phyloP scores from a whole-genome alignment of 2,888 invertebrate species.

The Teinopalpus imperialis region DNA sequence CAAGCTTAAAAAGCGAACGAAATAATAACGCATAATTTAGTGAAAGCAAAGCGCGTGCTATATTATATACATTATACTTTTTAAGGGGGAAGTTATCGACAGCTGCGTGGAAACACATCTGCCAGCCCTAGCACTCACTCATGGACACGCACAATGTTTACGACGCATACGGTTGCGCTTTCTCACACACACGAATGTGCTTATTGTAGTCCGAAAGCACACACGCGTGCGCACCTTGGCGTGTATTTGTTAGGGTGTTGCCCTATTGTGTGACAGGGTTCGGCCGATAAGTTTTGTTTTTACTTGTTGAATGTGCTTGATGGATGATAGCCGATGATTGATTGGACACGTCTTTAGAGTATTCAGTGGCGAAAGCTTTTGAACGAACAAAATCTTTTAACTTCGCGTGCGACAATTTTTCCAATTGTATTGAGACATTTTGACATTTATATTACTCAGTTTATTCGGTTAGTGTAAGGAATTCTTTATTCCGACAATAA shows the following conservation, averaged over 20 bases:
- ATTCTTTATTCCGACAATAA: neutral
- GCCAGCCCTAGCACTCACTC: slow-evolving; percentile 60
- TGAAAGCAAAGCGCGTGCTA: slow-evolving; percentile 77
- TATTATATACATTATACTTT: slow-evolving; percentile 56
- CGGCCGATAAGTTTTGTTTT: slow-evolving; percentile 74
- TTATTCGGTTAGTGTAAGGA: neutral
- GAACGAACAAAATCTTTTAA: slow-evolving; percentile 38
- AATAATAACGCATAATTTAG: slow-evolving; percentile 77
- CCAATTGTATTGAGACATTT: slow-evolving; percentile 19
- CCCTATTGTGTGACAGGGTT: slow-evolving; percentile 57
- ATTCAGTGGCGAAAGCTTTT: slow-evolving; percentile 62
- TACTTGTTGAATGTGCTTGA: slow-evolving; percentile 79
- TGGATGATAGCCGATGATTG: slow-evolving; percentile 76
- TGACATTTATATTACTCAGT: slow-evolving; percentile 12
- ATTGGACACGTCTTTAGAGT: slow-evolving; percentile 57
- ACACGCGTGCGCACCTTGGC: slow-evolving; percentile 44
- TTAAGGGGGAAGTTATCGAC: slow-evolving; percentile 56
- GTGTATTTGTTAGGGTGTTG: slow-evolving; percentile 53
- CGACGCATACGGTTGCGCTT: slow-evolving; percentile 29
- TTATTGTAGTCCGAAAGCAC: slow-evolving; percentile 30
- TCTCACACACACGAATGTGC: slow-evolving; percentile 36
- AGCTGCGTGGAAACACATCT: slow-evolving; percentile 73
- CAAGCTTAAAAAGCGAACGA: slow-evolving; percentile 52
- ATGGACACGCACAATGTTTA: slow-evolving; percentile 37
- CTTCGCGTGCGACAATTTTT: slow-evolving; percentile 25